Evolutionary conservation across 2,888 invertebrate species (phyloP).

Genomic region (Tromatobia lineatoria): DNA sequence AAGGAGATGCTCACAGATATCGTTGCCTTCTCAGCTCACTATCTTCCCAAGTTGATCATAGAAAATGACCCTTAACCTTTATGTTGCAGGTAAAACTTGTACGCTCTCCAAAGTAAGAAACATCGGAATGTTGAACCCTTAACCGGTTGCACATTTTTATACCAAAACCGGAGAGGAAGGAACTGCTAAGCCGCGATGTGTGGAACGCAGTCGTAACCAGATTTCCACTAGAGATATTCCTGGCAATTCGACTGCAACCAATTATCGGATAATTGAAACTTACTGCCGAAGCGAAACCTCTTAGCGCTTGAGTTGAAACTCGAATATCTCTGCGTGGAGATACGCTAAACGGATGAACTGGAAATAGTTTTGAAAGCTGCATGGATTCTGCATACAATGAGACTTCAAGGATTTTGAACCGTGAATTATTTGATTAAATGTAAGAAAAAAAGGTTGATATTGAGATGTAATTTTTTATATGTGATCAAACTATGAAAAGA

Average conservation of each 20-base stretch:
- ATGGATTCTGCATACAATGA: not conserved
- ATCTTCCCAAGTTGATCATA: not conserved
- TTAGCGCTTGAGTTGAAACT: not conserved
- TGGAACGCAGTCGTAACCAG: not conserved
- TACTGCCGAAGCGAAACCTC: not conserved
- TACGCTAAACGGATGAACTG: not conserved
- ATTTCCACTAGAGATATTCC: not conserved
- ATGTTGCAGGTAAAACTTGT: not conserved
- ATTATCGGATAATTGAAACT: constrained; percentile 16
- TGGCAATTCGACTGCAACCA: not conserved
- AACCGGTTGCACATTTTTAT: not conserved
- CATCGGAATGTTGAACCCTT: not conserved
- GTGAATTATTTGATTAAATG: not conserved
- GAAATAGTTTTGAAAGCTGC: not conserved
- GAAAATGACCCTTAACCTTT: not conserved
- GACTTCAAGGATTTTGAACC: not conserved
- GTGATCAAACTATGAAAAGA: no score
- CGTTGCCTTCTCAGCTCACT: not conserved
- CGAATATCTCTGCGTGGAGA: not conserved
- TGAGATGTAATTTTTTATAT: no score
- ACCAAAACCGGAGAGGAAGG: not conserved
- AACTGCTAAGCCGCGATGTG: not conserved
- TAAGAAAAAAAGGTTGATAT: not conserved
- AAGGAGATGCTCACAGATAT: not conserved
- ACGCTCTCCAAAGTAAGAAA: no score